Conservation (phyloP, 2,113 vertebrate species). For the Leucosticte australis region DNA sequence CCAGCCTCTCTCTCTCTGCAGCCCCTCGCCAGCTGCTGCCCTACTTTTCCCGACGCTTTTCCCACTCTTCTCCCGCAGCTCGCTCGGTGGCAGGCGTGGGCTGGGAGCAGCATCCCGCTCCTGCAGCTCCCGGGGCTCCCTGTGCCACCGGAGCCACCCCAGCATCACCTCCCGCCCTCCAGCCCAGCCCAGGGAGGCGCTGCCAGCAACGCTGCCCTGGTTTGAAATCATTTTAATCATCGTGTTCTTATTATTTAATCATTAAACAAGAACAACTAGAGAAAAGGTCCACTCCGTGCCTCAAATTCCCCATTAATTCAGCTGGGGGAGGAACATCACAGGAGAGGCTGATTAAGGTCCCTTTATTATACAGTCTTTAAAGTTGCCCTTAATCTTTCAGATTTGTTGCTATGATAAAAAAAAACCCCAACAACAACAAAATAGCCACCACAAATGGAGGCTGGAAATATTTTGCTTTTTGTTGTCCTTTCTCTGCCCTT, state of each 20-base stretch:
- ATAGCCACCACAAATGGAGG: neutral
- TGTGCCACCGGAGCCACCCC: neutral
- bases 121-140: neutral
- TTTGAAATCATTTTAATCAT: neutral
- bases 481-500: constrained; percentile 27
- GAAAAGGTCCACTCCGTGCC: neutral
- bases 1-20: neutral
- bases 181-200: accelerated
- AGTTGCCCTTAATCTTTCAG: constrained; percentile 65
- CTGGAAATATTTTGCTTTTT: constrained; percentile 13
- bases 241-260: neutral
- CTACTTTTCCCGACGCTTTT: neutral
- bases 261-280: neutral
- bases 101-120: neutral
- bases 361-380: constrained; percentile 51
- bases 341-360: neutral
- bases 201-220: accelerated
- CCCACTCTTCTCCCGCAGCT: neutral
- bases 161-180: neutral
- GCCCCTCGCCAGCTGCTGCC: constrained; percentile 31
- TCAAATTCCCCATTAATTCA: neutral
- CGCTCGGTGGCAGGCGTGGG: neutral
- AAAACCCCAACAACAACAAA: neutral
- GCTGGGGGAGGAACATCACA: neutral
- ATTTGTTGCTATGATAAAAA: neutral